Evolutionary conservation across 2,113 vertebrate genomes (phyloP), one percentile per base, ranked within the genome.

Genomic region (Gallinago paraguaiae): DNA sequence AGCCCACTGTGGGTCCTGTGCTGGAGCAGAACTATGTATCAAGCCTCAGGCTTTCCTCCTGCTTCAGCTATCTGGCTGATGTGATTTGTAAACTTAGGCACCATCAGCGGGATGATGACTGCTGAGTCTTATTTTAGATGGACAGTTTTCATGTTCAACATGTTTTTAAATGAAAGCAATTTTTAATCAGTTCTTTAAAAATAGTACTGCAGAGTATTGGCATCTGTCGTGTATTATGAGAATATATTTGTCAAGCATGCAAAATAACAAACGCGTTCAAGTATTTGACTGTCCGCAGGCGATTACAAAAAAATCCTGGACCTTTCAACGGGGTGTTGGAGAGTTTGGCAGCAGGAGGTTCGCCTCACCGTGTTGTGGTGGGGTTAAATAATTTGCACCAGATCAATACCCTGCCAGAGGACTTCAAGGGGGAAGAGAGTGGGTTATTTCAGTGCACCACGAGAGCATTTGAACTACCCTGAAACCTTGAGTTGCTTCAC

Each of bases 161-260:
- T 95, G 90, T 94, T 94, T 95, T 93, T 64, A 96, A 93, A 88
- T 56, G n/a, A 96, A 96, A 95, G 91, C 68, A 88, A 93, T 94
- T 96, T 96, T 94, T 93, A 95, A 96, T 96, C 96, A 24, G 9
- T 59, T 51, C 68, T 96, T 94, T 93, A 95, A 96, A 97, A 96
- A 96, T 96, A 97, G 90, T 86, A 86, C 82, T 78, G 56, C 85
- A 88, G 68, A 77, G 63, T 94, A 96, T 92, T 83, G 93, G 86
- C 95, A 96, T 96, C 94, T 96, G 95, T 86, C 51, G 1, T 83
- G 76, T 86, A 92, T 95, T 90, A 94, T 75, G 30, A 82, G 83
- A 88, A 67, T 77, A 70, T 94, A 86, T 96, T 94, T 94, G 82
- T 81, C 68, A 96, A 78, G 68, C 33, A 88, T 68, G 88, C 54